phyloP scores from a whole-genome alignment of 64 coral and sea anemone genomes.

The Trachythela sp. region DNA sequence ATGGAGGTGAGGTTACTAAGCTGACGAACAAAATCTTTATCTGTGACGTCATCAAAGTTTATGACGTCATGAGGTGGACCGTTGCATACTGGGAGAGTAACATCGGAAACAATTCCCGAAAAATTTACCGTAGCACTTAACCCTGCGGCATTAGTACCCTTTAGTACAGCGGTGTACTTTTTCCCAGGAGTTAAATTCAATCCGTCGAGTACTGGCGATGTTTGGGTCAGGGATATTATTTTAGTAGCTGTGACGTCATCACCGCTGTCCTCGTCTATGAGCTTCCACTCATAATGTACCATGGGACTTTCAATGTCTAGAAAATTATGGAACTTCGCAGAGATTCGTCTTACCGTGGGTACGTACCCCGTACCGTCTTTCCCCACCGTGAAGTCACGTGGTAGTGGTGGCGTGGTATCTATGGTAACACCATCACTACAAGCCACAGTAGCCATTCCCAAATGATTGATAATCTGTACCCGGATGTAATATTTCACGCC shows the following conservation, averaged over 20 bases:
- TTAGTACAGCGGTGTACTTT: too few species aligned
- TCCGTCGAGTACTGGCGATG: constrained; percentile 63
- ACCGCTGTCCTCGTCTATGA: constrained; percentile 30
- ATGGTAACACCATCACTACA: too few species aligned
- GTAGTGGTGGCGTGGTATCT: constrained; percentile 79
- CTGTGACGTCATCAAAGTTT: constrained; percentile 19
- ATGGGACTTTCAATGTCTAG: constrained; percentile 49
- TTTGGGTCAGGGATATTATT: constrained; percentile 63
- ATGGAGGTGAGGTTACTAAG: constrained; percentile 6
- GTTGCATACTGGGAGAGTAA: constrained; percentile 54
- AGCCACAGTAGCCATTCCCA: constrained; percentile 33
- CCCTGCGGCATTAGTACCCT: constrained; percentile 33
- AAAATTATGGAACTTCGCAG: constrained; percentile 53
- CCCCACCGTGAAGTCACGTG: constrained; percentile 65
- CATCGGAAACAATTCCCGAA: constrained; percentile 66
- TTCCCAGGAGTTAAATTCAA: constrained; percentile 56
- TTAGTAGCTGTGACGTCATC: constrained; percentile 62
- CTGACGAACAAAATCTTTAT: constrained; percentile 13
- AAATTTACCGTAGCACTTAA: constrained; percentile 44
- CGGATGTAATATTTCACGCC: constrained; percentile 68
- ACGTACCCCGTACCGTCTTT: constrained; percentile 58
- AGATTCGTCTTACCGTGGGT: constrained; percentile 66
- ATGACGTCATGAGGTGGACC: constrained; percentile 52
- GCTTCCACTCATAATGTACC: constrained; percentile 75
- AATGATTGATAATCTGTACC: constrained; percentile 20